Base-by-base conservation (phyloP, 2,797 vertebrate species). In the Neostethus bicornis region DNA sequence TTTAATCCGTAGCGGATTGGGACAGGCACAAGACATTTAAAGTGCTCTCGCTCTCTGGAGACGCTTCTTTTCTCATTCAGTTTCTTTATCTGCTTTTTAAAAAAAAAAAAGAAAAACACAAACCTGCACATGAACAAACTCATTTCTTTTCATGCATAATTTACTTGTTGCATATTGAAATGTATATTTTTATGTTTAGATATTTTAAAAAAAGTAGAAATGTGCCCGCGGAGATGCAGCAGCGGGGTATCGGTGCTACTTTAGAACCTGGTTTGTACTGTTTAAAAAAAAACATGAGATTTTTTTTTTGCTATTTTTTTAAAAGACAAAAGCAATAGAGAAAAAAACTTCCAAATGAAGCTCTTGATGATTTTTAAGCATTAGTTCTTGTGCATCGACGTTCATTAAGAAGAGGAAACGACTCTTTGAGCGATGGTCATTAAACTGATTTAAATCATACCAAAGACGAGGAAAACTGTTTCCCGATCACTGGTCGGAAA, bases 11-110 rank as follows among this genome's bases (percentile, higher is more conserved):
- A 1, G 24, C 3, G 65, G 73, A 83, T 67, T 67, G 67, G 24
- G 66, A 87, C 79, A 80, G 80, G 78, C 82, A 82, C 78, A 55
- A 78, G 76, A 82, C 70, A 51, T 63, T 79, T 84, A 91, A 91
- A 92, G 91, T 91, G 89, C 89, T 70, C 74, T 77, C 51, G 74
- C 77, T 88, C 76, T 2, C 50, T 66, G 64, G 62, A 85, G 75
- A 77, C 0, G 0, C 73, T 84, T 23, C 24, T 77, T 68, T 67
- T 58, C 48, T 64, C 42, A 47, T 52, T 32, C 35, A 17, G 42
- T 46, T 44, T 43, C 26, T 54, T 31, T 44, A 14, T 65, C 41
- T 45, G 45, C 32, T 47, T 48, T 29, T 44, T 57, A 42, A 34
- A 37, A 48, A 51, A 61, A 52, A 66, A 81, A 50, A 77, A 66